Percentiles rank a stretch among this genome's conserved stretches.
Conservation (phyloP, 2,888 invertebrate genomes). For the Cremastobaeus sp. region DNA sequence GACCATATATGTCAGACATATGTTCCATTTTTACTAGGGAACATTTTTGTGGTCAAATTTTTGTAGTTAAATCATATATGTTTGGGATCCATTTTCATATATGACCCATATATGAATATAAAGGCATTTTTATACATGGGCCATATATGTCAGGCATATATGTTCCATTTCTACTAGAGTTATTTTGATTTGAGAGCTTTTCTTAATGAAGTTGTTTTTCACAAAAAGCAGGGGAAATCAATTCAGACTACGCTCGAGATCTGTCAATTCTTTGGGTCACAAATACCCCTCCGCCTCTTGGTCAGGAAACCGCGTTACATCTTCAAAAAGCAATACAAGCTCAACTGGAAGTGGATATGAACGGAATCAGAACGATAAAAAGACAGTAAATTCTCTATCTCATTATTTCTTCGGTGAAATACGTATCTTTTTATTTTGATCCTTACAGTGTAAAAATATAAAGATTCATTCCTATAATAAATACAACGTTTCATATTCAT, state of each 20-base stretch:
- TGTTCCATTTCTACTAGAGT: too few species aligned
- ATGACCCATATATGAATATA: too few species aligned
- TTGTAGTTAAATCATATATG: too few species aligned
- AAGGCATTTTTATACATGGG: too few species aligned
- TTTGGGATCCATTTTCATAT: too few species aligned
- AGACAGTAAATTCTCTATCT: constrained; percentile 16
- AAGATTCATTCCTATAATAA: too few species aligned
- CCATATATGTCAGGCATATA: too few species aligned
- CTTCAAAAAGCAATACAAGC: constrained; percentile 44
- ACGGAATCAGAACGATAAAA: constrained; percentile 9
- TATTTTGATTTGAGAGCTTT: constrained; percentile 3
- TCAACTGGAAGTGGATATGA: constrained; percentile 31
- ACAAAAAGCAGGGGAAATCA: constrained; percentile 33
- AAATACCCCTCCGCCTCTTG: constrained; percentile 53
- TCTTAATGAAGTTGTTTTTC: constrained; percentile 27
- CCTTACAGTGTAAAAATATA: too few species aligned
- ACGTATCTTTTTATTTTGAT: neutral
- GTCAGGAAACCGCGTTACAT: constrained; percentile 56
- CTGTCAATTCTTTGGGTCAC: constrained; percentile 65
- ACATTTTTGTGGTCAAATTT: too few species aligned
- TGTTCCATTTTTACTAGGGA: too few species aligned
- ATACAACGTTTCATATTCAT: too few species aligned
- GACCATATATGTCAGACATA: too few species aligned
- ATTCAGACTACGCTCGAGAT: constrained; percentile 63
- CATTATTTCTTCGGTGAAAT: neutral